Evolutionary conservation across 2,113 vertebrate species (phyloP).

Genomic region (Oostethus manadensis): DNA sequence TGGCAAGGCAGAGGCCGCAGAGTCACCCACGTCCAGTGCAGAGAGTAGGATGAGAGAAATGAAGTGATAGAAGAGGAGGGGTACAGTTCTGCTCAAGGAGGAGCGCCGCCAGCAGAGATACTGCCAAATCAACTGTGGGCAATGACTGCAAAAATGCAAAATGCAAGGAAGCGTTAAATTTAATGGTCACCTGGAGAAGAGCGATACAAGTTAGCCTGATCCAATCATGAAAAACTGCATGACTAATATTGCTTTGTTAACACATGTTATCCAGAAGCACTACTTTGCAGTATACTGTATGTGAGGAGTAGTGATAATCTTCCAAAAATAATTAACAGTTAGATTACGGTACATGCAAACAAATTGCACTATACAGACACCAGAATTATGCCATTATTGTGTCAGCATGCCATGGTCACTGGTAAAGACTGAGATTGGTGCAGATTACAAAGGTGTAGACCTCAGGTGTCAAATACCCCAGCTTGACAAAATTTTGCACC

Average conservation of each 20-base stretch:
- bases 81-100: slow-evolving; percentile 37
- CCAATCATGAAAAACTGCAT: slow-evolving; percentile 3
- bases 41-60: slow-evolving; percentile 60
- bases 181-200: neutral
- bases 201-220: neutral
- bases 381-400: too few relatives aligned
- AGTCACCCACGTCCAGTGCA: slow-evolving; percentile 56
- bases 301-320: too few relatives aligned
- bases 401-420: too few relatives aligned
- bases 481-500: too few relatives aligned
- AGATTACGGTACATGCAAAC: too few relatives aligned
- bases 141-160: slow-evolving; percentile 3
- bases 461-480: too few relatives aligned
- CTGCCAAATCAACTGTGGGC: slow-evolving; percentile 17
- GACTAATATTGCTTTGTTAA: neutral
- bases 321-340: too few relatives aligned
- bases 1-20: slow-evolving; percentile 45
- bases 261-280: neutral
- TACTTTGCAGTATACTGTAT: too few relatives aligned
- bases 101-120: slow-evolving; percentile 23
- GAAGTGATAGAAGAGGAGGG: slow-evolving; percentile 46
- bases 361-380: too few relatives aligned
- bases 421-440: too few relatives aligned
- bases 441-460: too few relatives aligned
- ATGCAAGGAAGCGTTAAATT: slow-evolving; percentile 5